Conservation (phyloP, 2,113 vertebrate genomes). For the Mirza zaza region DNA sequence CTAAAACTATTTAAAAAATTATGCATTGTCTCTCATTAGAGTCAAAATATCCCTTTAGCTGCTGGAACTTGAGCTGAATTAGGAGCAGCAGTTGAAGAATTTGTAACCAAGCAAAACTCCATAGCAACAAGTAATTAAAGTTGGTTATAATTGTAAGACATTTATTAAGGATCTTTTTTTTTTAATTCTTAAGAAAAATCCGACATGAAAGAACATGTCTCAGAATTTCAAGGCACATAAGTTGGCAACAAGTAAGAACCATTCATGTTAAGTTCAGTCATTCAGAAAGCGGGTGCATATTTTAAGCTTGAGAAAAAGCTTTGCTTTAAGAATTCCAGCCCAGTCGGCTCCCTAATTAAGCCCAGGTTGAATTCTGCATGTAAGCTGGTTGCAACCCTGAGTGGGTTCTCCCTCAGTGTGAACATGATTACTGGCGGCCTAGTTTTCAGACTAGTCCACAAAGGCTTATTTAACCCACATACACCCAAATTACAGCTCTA, state of each 20-base stretch:
- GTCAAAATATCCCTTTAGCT: not conserved
- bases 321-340: not conserved
- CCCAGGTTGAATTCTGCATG: not conserved
- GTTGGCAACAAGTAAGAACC: not conserved
- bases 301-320: not conserved
- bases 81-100: constrained; percentile 46
- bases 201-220: not conserved
- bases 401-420: not conserved
- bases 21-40: constrained; percentile 20
- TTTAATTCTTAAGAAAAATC: constrained; percentile 24
- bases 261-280: not conserved
- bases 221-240: not conserved
- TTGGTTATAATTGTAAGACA: constrained; percentile 18
- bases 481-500: not conserved
- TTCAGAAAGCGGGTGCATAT: not conserved
- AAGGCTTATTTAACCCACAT: not conserved
- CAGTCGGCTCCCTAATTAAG: not conserved
- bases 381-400: not conserved
- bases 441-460: not conserved
- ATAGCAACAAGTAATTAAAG: constrained; percentile 60
- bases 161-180: not conserved
- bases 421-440: not conserved
- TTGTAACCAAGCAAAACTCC: constrained; percentile 43
- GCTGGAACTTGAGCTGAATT: constrained; percentile 6
- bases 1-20: not conserved